phyloP scores from a whole-genome alignment of 2,888 invertebrate genomes.

The Linnaemya vulpina region DNA sequence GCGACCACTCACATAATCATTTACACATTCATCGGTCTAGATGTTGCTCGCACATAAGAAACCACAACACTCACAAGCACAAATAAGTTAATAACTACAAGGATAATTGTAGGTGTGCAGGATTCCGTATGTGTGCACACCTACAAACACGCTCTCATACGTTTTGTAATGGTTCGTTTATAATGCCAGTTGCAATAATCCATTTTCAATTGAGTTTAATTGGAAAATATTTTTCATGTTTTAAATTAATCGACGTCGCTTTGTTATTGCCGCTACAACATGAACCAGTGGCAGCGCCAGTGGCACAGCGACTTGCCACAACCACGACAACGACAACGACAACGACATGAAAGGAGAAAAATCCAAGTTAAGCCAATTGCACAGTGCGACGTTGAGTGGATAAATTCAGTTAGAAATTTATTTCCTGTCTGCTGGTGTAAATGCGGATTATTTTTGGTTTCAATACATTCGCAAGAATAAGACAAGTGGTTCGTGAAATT shows the following conservation, averaged over 20 bases:
- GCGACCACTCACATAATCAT: not conserved
- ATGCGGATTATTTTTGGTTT: not conserved
- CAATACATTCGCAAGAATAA: not conserved
- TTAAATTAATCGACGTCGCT: conserved; percentile 68
- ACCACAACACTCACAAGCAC: not conserved
- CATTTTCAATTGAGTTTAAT: conserved; percentile 74
- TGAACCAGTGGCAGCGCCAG: conserved; percentile 1
- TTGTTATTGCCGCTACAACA: conserved; percentile 50
- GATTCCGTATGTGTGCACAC: not conserved
- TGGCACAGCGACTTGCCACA: conserved; percentile 26
- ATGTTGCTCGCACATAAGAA: not conserved
- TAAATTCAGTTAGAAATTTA: not conserved
- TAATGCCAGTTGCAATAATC: conserved; percentile 71
- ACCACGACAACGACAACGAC: conserved; percentile 33
- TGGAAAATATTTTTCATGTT: conserved; percentile 74
- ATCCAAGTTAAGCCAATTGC: not conserved
- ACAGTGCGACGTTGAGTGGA: conserved; percentile 25
- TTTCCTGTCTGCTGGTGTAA: no score
- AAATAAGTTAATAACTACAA: not conserved
- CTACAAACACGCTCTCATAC: conserved; percentile 1
- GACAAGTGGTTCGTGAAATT: no score
- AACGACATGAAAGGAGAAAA: conserved; percentile 26
- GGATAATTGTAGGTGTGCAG: not conserved
- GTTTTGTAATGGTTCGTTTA: conserved; percentile 45
- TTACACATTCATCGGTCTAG: not conserved